A percentile compares a stretch with the other conserved stretches of the same genome.
Conservation (phyloP, 2,797 vertebrate species). For the Sandelia bainsii region DNA sequence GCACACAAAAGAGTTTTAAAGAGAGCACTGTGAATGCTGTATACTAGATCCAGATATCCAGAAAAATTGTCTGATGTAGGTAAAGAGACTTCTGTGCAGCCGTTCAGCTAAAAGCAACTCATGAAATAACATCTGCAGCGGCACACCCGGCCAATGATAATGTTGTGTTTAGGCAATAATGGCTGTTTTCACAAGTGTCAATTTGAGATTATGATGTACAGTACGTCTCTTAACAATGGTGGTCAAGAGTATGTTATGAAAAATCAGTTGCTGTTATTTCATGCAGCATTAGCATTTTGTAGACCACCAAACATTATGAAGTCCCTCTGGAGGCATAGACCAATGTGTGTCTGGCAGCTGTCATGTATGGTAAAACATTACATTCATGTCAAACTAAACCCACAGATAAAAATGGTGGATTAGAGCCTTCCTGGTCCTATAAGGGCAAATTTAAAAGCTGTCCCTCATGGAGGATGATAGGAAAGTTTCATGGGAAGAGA, state of each 20-base stretch:
- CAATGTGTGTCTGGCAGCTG: constrained; percentile 47
- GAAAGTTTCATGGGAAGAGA: constrained; percentile 48
- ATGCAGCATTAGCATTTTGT: constrained; percentile 34
- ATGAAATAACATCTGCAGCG: constrained; percentile 60
- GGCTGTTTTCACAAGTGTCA: constrained; percentile 62
- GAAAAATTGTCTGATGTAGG: constrained; percentile 9
- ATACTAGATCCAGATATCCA: not conserved
- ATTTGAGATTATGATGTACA: constrained; percentile 57
- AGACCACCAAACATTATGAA: constrained; percentile 39
- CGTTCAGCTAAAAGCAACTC: constrained; percentile 40
- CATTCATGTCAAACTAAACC: constrained; percentile 50
- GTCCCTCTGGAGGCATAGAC: constrained; percentile 11
- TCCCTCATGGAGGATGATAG: constrained; percentile 58
- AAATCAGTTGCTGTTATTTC: constrained; percentile 49
- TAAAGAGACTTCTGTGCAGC: constrained; percentile 29
- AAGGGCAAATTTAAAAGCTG: constrained; percentile 35
- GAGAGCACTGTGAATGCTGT: not conserved
- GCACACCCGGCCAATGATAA: constrained; percentile 65
- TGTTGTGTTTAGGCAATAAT: constrained; percentile 68
- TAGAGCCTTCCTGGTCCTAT: constrained; percentile 52
- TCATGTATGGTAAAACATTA: constrained; percentile 41
- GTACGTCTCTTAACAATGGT: constrained; percentile 41
- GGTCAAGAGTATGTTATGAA: constrained; percentile 23
- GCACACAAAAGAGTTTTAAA: constrained; percentile 19
- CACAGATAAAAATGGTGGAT: constrained; percentile 53